Conservation (phyloP, 2,888 invertebrate genomes). For the Drosophila aldrichi region DNA sequence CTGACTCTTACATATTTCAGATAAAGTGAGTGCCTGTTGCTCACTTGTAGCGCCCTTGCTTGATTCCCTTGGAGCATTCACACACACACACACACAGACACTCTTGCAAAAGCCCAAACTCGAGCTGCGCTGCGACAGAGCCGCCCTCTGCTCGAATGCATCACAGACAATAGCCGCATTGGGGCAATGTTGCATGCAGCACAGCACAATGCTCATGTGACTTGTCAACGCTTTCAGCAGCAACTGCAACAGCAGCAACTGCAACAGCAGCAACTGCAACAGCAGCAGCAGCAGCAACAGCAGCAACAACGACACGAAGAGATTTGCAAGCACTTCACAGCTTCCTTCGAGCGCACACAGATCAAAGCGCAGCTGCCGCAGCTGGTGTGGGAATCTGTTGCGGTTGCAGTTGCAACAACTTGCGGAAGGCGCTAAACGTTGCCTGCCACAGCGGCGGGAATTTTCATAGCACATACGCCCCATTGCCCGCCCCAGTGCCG, state of each 20-base stretch:
- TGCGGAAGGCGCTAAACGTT: slow-evolving; percentile 74
- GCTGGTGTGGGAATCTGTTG: slow-evolving; percentile 66
- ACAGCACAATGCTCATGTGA: slow-evolving; percentile 74
- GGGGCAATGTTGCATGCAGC: slow-evolving; percentile 45
- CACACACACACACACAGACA: neutral
- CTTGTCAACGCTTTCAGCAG: slow-evolving; percentile 73
- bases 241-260: slow-evolving; percentile 32
- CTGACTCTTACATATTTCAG: neutral
- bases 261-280: slow-evolving; percentile 16
- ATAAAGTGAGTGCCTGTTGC: neutral
- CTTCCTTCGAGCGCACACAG: slow-evolving; percentile 53
- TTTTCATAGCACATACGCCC: slow-evolving; percentile 80
- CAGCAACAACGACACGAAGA: slow-evolving; percentile 45
- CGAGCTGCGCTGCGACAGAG: neutral
- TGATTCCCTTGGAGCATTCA: neutral
- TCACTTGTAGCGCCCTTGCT: slow-evolving; percentile 2
- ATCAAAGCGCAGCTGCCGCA: slow-evolving; percentile 63
- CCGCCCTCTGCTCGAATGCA: slow-evolving; percentile 30
- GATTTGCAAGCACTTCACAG: slow-evolving; percentile 74
- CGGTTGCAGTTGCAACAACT: slow-evolving; percentile 22
- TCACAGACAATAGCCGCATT: slow-evolving; percentile 34
- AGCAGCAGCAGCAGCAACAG: slow-evolving; percentile 28
- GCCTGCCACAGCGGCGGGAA: slow-evolving; percentile 68
- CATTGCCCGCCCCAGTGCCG: slow-evolving; percentile 56
- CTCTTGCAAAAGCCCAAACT: neutral